Evolutionary conservation across 1,140 invertebrate species (phyloP).

Genomic region (Mya arenaria): DNA sequence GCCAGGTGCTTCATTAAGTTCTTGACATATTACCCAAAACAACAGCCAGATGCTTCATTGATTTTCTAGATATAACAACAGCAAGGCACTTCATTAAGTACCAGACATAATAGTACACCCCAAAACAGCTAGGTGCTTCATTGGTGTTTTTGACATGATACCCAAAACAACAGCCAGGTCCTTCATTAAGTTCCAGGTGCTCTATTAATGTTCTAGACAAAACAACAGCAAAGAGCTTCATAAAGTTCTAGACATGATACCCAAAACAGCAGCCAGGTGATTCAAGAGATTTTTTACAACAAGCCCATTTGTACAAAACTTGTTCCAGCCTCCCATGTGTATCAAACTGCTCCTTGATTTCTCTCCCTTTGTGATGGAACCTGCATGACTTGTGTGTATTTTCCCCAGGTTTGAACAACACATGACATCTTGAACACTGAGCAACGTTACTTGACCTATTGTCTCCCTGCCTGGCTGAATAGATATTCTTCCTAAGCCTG

Average conservation of each 20-base stretch:
- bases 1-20: too few relatives aligned
- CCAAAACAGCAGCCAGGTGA: constrained; percentile 65
- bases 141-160: too few relatives aligned
- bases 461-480: constrained; percentile 39
- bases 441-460: constrained; percentile 45
- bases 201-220: too few relatives aligned
- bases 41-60: too few relatives aligned
- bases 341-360: constrained; percentile 68
- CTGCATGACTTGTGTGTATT: constrained; percentile 68
- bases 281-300: constrained; percentile 66
- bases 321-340: constrained; percentile 62
- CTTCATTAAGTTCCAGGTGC: too few relatives aligned
- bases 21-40: too few relatives aligned
- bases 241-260: constrained; percentile 70
- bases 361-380: constrained; percentile 69
- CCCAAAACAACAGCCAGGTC: too few relatives aligned
- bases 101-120: too few relatives aligned
- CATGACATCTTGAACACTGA: constrained; percentile 76
- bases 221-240: too few relatives aligned
- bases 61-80: too few relatives aligned
- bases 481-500: constrained; percentile 48
- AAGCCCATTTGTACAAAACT: constrained; percentile 70
- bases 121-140: too few relatives aligned
- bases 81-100: too few relatives aligned
- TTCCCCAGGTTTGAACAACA: constrained; percentile 65